Percentiles rank a stretch among this genome's conserved stretches.
These are phyloP conservation scores for Parazoanthus darwini DNA, from an alignment of 92 coral and sea anemone species.

Conservation along the genomic window DNA sequence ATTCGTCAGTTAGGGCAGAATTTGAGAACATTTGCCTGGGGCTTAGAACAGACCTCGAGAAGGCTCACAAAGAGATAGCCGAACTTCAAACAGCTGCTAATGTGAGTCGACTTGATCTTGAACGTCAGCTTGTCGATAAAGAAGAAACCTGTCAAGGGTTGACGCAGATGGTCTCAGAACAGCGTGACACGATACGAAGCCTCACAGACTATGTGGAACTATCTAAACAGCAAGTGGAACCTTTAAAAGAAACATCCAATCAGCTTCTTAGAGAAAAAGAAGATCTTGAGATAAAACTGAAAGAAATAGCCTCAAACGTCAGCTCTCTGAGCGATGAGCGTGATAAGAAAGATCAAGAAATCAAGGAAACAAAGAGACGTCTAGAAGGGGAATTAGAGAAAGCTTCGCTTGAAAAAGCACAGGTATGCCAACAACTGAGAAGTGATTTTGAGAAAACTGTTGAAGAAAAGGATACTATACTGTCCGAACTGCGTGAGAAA, in stretches of 20 bases:
- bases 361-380: slow-evolving; percentile 39
- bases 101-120: slow-evolving; percentile 59
- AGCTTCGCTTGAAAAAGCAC: slow-evolving; percentile 59
- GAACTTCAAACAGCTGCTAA: slow-evolving; percentile 46
- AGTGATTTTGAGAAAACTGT: slow-evolving; percentile 61
- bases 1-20: slow-evolving; percentile 46
- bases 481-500: slow-evolving; percentile 52
- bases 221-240: slow-evolving; percentile 15
- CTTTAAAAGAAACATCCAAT: slow-evolving; percentile 49
- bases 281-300: slow-evolving; percentile 35
- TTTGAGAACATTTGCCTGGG: slow-evolving; percentile 61
- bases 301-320: not conserved
- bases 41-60: slow-evolving; percentile 49
- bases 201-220: slow-evolving; percentile 28
- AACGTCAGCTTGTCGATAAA: slow-evolving; percentile 61
- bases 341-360: slow-evolving; percentile 45
- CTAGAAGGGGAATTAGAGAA: slow-evolving; percentile 59
- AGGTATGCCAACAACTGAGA: slow-evolving; percentile 57
- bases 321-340: slow-evolving; percentile 46
- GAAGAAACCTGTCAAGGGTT: slow-evolving; percentile 82
- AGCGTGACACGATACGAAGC: slow-evolving; percentile 57
- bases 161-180: slow-evolving; percentile 57
- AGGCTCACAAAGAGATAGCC: slow-evolving; percentile 39
- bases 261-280: slow-evolving; percentile 63
- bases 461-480: slow-evolving; percentile 58